Conservation (phyloP, 2,888 invertebrate species). For the Tipula unca region DNA sequence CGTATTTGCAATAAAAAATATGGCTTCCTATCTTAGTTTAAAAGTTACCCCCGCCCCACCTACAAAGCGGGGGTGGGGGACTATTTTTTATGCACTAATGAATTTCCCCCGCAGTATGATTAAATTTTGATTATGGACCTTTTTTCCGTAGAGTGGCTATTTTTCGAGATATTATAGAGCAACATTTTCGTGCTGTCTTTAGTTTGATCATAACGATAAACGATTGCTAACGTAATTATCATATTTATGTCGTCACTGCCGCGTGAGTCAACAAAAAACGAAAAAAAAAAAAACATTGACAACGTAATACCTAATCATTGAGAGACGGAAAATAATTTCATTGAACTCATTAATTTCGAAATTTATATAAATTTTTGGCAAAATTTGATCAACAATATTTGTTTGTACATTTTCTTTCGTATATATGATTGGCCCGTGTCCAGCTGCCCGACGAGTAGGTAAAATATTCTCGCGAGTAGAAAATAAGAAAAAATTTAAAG, state of each 20-base stretch:
- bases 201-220: neutral
- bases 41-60: too few relatives aligned
- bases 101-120: too few relatives aligned
- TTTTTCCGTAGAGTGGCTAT: too few relatives aligned
- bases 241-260: neutral
- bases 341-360: neutral
- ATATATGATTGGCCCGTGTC: neutral
- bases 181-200: neutral
- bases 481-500: too few relatives aligned
- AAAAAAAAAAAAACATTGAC: neutral
- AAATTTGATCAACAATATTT: neutral
- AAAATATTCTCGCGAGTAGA: too few relatives aligned
- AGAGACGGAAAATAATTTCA: neutral
- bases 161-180: too few relatives aligned
- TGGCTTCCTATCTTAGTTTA: too few relatives aligned
- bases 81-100: too few relatives aligned
- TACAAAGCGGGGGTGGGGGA: too few relatives aligned
- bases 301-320: neutral
- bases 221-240: neutral
- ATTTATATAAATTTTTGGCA: neutral
- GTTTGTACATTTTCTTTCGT: neutral
- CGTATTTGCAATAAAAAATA: too few relatives aligned
- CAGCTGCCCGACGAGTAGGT: neutral
- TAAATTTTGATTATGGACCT: too few relatives aligned
- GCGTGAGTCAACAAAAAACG: neutral